Conservation (phyloP, 2,113 vertebrate genomes). For the Eptatretus burgeri region DNA sequence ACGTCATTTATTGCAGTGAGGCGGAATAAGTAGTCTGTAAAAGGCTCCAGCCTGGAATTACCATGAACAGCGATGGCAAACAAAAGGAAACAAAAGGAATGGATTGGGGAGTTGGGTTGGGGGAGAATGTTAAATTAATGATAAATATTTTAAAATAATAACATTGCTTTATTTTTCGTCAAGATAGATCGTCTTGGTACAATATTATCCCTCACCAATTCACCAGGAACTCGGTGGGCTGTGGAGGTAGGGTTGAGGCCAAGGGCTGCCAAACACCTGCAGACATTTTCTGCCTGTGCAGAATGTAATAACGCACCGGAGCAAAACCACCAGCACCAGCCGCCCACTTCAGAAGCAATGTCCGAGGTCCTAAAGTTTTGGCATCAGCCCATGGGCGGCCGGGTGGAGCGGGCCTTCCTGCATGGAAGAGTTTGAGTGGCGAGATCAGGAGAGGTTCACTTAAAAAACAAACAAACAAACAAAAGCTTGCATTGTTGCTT, state of each 20-base stretch:
- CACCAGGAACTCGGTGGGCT: conserved; percentile 37
- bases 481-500: no score
- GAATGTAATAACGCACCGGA: conserved; percentile 63
- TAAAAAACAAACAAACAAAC: no score
- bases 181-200: not conserved
- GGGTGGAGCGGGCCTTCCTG: conserved; percentile 64
- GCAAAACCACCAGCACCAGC: conserved; percentile 79
- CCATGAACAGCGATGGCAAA: not conserved
- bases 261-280: conserved; percentile 25
- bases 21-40: conserved; percentile 84
- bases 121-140: not conserved
- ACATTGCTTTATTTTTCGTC: not conserved
- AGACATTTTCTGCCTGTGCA: conserved; percentile 62
- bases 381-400: conserved; percentile 22
- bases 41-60: conserved; percentile 48
- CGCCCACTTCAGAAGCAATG: conserved; percentile 67
- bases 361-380: conserved; percentile 14
- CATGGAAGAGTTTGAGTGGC: not conserved
- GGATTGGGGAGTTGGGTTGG: not conserved
- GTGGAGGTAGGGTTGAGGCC: conserved; percentile 25
- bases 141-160: not conserved
- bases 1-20: conserved; percentile 89
- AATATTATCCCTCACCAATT: conserved; percentile 25
- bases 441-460: no score
- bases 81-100: not conserved